phyloP scores from a whole-genome alignment of 2,797 vertebrate genomes.

The Synanceia verrucosa region DNA sequence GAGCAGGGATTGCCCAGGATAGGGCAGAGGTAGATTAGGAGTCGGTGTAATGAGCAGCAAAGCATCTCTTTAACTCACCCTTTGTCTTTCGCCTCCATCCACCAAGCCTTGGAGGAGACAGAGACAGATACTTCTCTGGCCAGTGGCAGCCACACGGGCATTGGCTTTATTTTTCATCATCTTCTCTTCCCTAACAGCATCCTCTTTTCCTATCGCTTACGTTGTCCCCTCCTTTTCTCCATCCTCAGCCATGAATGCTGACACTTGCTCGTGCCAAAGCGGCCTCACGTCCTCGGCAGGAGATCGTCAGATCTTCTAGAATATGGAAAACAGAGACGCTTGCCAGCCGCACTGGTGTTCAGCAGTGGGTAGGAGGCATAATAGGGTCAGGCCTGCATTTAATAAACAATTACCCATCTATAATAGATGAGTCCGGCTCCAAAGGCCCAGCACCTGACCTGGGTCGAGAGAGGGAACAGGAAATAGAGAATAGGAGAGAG shows the following conservation, averaged over 20 bases:
- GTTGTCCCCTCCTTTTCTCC: slow-evolving; percentile 7
- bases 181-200: slow-evolving; percentile 54
- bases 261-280: slow-evolving; percentile 49
- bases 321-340: slow-evolving; percentile 71
- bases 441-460: slow-evolving; percentile 69
- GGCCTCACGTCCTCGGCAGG: slow-evolving; percentile 60
- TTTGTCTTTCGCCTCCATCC: slow-evolving; percentile 75
- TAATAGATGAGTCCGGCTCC: slow-evolving; percentile 85
- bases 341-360: slow-evolving; percentile 48
- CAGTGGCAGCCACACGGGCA: slow-evolving; percentile 65
- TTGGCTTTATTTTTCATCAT: slow-evolving; percentile 75
- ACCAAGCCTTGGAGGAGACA: slow-evolving; percentile 57
- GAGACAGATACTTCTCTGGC: slow-evolving; percentile 65
- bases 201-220: slow-evolving; percentile 38
- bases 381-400: slow-evolving; percentile 88
- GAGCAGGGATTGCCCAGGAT: slow-evolving; percentile 79
- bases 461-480: slow-evolving; percentile 57
- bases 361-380: slow-evolving; percentile 79
- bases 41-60: slow-evolving; percentile 79
- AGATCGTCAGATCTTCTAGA: slow-evolving; percentile 75
- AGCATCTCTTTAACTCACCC: slow-evolving; percentile 73
- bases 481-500: slow-evolving; percentile 31
- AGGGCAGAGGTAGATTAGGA: slow-evolving; percentile 82
- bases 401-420: slow-evolving; percentile 90
- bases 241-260: slow-evolving; percentile 37